Conservation (phyloP, 2,888 invertebrate species). For the Platerodrilus igneus region DNA sequence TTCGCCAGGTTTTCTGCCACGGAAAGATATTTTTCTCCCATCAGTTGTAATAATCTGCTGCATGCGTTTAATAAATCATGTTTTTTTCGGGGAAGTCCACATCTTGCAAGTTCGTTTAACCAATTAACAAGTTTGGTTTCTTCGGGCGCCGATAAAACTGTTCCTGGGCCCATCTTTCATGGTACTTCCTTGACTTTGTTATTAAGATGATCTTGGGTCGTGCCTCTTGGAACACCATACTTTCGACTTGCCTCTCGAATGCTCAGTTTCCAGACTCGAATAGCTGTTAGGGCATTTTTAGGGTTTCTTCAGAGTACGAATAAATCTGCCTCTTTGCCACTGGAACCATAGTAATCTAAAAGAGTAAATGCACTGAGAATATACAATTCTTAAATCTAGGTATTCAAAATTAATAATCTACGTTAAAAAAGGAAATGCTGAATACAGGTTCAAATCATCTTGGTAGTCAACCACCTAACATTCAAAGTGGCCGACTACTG, state of each 20-base stretch:
- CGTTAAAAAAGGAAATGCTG: no score
- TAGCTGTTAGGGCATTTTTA: background rate
- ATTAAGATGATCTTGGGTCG: constrained; percentile 1
- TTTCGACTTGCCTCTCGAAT: background rate
- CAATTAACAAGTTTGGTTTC: background rate
- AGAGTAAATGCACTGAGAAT: no score
- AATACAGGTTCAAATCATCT: no score
- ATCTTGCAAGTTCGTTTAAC: constrained; percentile 8
- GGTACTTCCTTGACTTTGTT: background rate
- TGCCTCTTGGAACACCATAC: background rate
- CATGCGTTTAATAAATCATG: background rate
- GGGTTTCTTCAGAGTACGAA: background rate
- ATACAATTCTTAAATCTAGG: no score
- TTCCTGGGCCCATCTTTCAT: no score
- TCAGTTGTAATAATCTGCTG: no score
- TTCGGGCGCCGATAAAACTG: background rate
- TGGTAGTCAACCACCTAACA: no score
- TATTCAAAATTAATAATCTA: no score
- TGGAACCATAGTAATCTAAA: no score
- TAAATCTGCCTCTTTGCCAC: no score
- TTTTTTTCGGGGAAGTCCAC: constrained; percentile 8
- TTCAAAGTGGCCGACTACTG: no score
- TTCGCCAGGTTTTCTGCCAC: constrained; percentile 6
- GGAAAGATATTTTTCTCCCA: background rate
- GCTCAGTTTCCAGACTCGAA: background rate